phyloP scores from a whole-genome alignment of 2,888 invertebrate genomes.

The Standfussiana lucernea region DNA sequence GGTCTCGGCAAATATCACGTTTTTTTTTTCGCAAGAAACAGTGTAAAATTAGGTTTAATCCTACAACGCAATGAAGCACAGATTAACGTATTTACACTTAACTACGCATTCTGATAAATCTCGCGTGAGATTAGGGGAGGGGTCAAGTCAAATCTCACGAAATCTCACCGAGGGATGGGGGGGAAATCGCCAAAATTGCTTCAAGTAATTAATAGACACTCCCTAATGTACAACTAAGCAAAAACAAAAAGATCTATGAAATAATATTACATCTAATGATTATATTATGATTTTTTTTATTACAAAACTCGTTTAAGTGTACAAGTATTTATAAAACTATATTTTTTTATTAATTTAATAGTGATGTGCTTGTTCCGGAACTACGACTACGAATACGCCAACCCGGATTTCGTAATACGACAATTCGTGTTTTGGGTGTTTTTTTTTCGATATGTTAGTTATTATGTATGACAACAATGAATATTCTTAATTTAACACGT shows the following conservation, averaged over 20 bases:
- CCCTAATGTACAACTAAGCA: too few species aligned
- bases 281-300: background rate
- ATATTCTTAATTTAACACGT: conserved; percentile 24
- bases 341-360: conserved; percentile 8
- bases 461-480: conserved; percentile 27
- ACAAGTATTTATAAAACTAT: conserved; percentile 46
- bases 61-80: too few species aligned
- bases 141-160: too few species aligned
- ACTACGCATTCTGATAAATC: too few species aligned
- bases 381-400: conserved; percentile 29
- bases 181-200: too few species aligned
- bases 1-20: too few species aligned
- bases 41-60: too few species aligned
- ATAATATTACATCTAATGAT: background rate
- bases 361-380: conserved; percentile 14
- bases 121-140: too few species aligned
- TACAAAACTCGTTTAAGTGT: conserved; percentile 30
- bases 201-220: too few species aligned
- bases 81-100: too few species aligned
- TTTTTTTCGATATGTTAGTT: conserved; percentile 45
- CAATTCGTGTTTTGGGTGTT: conserved; percentile 27
- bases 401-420: conserved; percentile 28
- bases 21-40: too few species aligned
- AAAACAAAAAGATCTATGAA: background rate
- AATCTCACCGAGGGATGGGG: too few species aligned